Percentiles rank a stretch among this genome's conserved stretches.
These are phyloP conservation scores for Hemaris fuciformis DNA, from an alignment of 2,888 invertebrate genomes.

Conservation along the genomic window DNA sequence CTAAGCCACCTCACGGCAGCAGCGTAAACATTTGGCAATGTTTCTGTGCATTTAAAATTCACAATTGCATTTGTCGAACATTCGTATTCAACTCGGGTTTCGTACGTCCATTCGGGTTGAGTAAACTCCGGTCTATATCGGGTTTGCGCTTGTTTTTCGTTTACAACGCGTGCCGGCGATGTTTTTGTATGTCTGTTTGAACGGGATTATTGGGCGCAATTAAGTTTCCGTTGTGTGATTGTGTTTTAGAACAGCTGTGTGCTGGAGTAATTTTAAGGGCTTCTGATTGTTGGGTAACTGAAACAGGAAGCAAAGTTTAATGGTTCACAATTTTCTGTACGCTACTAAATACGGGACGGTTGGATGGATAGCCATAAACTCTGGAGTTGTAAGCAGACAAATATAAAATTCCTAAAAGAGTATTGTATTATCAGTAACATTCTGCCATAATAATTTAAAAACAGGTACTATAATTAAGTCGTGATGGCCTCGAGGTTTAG, in stretches of 20 bases:
- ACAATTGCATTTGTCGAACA: conserved; percentile 5
- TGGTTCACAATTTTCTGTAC: too few species aligned
- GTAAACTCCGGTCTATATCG: neutral
- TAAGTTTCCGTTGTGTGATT: neutral
- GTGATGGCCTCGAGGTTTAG: too few species aligned
- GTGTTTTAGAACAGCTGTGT: neutral
- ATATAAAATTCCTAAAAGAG: too few species aligned
- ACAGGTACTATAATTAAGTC: too few species aligned
- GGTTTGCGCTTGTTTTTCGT: neutral
- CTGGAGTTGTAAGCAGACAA: too few species aligned
- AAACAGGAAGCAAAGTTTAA: neutral
- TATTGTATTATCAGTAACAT: too few species aligned
- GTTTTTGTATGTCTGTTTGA: conserved; percentile 3
- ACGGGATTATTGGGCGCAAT: conserved; percentile 2
- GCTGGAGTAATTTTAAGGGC: neutral
- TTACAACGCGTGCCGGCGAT: too few species aligned
- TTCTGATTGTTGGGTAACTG: neutral
- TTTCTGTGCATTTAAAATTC: neutral
- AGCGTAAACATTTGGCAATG: conserved; percentile 2
- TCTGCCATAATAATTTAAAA: too few species aligned
- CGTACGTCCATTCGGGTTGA: neutral
- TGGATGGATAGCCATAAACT: too few species aligned
- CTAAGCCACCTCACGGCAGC: neutral
- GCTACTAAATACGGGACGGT: too few species aligned
- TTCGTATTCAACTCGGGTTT: neutral